These are phyloP conservation scores for Dolichoris vasculosae DNA, from an alignment of 1,140 invertebrate genomes.

Conservation along the genomic window DNA sequence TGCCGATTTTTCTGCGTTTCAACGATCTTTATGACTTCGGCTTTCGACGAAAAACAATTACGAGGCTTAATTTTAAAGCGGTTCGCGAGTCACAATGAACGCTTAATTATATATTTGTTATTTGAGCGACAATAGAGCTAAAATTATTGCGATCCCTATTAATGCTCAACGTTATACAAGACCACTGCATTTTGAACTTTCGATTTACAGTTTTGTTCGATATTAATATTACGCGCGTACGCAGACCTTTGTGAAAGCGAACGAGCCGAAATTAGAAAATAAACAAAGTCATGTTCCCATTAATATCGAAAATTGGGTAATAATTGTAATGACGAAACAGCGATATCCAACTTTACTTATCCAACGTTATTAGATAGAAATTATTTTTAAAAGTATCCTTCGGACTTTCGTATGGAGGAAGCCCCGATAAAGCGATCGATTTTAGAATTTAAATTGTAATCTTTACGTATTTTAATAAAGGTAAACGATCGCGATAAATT, in stretches of 20 bases:
- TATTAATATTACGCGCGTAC: not conserved
- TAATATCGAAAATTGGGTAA: not conserved
- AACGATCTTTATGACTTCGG: not conserved
- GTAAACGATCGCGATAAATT: no score
- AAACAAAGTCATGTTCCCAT: not conserved
- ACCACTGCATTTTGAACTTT: not conserved
- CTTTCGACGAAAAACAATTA: not conserved
- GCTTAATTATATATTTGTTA: not conserved
- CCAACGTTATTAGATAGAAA: not conserved
- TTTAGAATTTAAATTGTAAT: not conserved
- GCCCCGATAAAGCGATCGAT: not conserved
- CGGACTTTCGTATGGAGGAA: not conserved
- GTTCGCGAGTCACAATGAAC: not conserved
- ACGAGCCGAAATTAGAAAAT: not conserved
- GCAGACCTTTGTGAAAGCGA: not conserved
- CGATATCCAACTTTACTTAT: not conserved
- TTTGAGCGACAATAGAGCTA: not conserved
- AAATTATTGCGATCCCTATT: not conserved
- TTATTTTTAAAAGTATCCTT: no score
- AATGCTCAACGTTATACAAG: not conserved
- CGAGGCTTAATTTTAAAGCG: not conserved
- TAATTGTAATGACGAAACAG: not conserved
- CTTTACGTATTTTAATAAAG: no score
- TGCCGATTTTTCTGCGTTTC: not conserved
- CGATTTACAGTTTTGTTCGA: not conserved